Conservation (phyloP, 2,113 vertebrate genomes). For the Thoracochromis brauschi region DNA sequence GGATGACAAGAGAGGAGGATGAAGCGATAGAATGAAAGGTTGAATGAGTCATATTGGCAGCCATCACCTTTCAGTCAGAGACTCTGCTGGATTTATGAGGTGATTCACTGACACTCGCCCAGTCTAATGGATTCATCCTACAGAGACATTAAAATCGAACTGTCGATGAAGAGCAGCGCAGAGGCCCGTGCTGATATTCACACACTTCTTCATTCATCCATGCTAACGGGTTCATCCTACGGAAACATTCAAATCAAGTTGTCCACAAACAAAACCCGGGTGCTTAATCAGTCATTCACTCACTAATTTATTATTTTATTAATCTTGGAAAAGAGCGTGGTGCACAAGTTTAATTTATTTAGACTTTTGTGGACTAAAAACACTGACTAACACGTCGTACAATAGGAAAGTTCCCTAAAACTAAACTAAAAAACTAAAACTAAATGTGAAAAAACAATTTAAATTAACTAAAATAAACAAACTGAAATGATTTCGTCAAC, state of each 20-base stretch:
- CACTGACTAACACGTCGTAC: rapidly evolving
- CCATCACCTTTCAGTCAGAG: conserved; percentile 46
- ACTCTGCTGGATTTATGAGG: conserved; percentile 38
- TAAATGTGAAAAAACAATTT: background rate
- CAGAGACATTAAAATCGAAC: background rate
- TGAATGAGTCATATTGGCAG: conserved; percentile 46
- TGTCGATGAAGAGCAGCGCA: background rate
- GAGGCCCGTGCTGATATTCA: background rate
- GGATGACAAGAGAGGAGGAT: background rate
- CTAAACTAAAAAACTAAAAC: background rate
- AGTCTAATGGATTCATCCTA: conserved; percentile 16
- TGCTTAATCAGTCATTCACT: background rate
- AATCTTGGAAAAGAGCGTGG: background rate
- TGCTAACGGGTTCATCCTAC: background rate
- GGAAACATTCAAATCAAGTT: background rate
- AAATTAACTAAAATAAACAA: background rate
- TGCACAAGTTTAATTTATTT: background rate
- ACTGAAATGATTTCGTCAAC: background rate
- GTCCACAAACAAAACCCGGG: background rate
- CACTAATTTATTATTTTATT: background rate
- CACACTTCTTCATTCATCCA: background rate
- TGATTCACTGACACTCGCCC: conserved; percentile 13
- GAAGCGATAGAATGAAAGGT: conserved; percentile 37
- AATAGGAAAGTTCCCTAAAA: background rate
- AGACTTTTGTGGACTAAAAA: background rate